Percentiles rank a stretch among this genome's conserved stretches.
phyloP scores from a whole-genome alignment of 2,797 vertebrate genomes.

The Hoplostethus atlanticus region DNA sequence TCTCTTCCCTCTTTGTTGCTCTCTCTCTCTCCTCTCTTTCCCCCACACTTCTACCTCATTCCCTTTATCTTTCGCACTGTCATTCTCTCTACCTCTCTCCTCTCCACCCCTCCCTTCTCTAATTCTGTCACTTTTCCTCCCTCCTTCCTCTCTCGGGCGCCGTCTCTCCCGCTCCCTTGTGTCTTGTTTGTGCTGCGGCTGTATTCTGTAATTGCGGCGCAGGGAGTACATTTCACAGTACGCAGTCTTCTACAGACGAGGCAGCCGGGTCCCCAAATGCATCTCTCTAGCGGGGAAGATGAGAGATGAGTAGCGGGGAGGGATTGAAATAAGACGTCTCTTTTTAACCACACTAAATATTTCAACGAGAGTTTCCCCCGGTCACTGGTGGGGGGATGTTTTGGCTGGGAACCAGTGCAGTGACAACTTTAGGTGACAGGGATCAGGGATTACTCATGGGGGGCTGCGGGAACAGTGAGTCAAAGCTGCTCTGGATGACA shows the following conservation, averaged over 20 bases:
- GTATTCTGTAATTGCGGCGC: constrained; percentile 58
- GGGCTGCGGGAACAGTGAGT: neutral
- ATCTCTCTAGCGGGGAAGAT: constrained; percentile 35
- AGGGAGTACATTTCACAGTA: constrained; percentile 56
- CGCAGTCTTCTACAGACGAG: constrained; percentile 55
- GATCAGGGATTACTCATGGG: constrained; percentile 24
- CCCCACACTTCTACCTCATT: neutral
- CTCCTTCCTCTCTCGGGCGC: constrained; percentile 11
- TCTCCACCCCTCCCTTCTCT: constrained; percentile 25
- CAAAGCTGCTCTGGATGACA: constrained; percentile 29
- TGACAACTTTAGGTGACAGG: constrained; percentile 32
- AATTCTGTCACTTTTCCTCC: constrained; percentile 35
- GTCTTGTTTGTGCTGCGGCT: constrained; percentile 63
- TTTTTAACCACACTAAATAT: constrained; percentile 57
- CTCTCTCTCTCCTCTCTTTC: neutral
- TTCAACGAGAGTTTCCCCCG: constrained; percentile 26
- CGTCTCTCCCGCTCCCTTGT: constrained; percentile 42
- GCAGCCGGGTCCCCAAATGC: constrained; percentile 27
- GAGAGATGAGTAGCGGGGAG: constrained; percentile 38
- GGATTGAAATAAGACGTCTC: constrained; percentile 56
- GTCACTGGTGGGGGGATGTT: constrained; percentile 9
- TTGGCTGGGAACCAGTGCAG: constrained; percentile 34
- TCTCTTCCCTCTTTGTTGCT: neutral
- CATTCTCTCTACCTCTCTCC: constrained; percentile 11
- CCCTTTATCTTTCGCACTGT: neutral